Evolutionary conservation across 2,113 vertebrate genomes (phyloP), one percentile per base, ranked within the genome.

Genomic region (Vulpes vulpes): DNA sequence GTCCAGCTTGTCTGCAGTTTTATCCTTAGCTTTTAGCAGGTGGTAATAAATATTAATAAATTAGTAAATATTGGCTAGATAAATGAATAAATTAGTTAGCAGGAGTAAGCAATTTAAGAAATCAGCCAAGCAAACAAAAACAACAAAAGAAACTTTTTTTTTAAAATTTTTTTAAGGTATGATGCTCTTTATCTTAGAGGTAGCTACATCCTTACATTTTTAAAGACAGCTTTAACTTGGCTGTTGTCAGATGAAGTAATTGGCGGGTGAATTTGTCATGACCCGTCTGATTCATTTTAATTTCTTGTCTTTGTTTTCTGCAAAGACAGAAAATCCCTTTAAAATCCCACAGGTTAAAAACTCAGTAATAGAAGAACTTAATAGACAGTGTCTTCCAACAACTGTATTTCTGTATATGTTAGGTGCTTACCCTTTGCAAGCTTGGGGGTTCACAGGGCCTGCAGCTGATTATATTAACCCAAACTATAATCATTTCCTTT

Each of bases 401-500:
- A 60, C 43, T 90, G 1, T 57, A 79, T 96, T 96, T 98, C 53
- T 94, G 25, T 60, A 67, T 59, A 67, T 67, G 74, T 96, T 86
- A 95, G 60, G 78, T 55, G 78, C 67, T 97, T 95, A 95, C 59
- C 92, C 82, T 95, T 95, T 95, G 55, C 81, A 91, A 85, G 38
- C 60, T 25, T 74, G 51, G 96, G 73, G 23, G 81, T 89, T 95
- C 88, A 93, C 91, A 82, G 49, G 38, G 91, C 27, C 78, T 74
- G n/a, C 59, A 17, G 89, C 51, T 65, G 89, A 96, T 93, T 89
- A 53, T 79, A 93, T 96, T 97, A 90, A 93, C 81, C 85, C 78
- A 96, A 88, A 89, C 65, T 74, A 80, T 92, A 76, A 93, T 95
- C 11, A 69, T 91, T 93, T 97, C 91, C 71, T 89, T 97, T 84